A percentile compares a stretch with the other conserved stretches of the same genome.
phyloP scores from a whole-genome alignment of 2,113 vertebrate species.

The Planiliza haematocheilus region DNA sequence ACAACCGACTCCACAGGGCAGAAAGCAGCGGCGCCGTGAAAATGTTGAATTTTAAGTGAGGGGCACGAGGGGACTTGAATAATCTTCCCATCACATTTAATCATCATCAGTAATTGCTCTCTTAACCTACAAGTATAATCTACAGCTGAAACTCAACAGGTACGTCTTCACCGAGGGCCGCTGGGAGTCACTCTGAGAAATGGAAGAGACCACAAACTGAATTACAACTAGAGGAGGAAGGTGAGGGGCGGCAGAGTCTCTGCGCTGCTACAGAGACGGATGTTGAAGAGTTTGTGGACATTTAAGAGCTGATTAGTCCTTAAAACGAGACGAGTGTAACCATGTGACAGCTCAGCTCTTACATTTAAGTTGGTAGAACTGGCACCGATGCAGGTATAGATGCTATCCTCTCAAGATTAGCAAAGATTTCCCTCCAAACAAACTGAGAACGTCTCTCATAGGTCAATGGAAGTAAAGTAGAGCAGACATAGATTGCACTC shows the following conservation, averaged over 20 bases:
- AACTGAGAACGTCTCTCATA: no score
- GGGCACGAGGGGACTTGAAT: conserved; percentile 30
- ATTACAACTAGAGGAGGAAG: conserved; percentile 6
- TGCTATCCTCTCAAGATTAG: no score
- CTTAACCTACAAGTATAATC: conserved; percentile 25
- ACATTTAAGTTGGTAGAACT: no score
- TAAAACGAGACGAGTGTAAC: neutral
- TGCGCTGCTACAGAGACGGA: neutral
- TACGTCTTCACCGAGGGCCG: conserved; percentile 10
- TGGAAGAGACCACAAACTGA: conserved; percentile 16
- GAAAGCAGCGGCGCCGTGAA: neutral
- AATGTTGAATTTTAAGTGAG: conserved; percentile 16
- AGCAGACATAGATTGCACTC: no score
- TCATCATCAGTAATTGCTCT: conserved; percentile 46
- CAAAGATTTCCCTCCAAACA: no score
- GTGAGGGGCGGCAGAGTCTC: neutral
- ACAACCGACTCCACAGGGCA: neutral
- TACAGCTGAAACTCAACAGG: conserved; percentile 25
- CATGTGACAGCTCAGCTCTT: no score
- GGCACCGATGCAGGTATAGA: no score
- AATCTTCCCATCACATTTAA: conserved; percentile 38
- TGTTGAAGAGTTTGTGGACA: neutral
- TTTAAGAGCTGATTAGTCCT: conserved; percentile 32
- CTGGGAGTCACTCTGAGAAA: conserved; percentile 27
- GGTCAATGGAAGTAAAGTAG: no score